Conservation (phyloP, 2,113 vertebrate genomes). For the Seriola rivoliana region DNA sequence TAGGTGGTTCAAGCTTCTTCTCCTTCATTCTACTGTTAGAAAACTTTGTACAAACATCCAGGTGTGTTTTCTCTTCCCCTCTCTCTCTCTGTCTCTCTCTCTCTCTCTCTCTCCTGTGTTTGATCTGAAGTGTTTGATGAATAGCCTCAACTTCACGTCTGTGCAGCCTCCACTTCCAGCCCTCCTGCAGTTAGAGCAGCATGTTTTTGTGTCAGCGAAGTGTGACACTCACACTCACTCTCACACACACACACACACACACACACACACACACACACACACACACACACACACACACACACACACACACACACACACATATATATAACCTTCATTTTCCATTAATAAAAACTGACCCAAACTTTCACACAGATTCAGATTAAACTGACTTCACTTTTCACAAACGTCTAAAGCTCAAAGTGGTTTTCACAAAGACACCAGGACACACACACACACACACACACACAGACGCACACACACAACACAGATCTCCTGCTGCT, state of each 20-base stretch:
- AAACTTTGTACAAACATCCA: constrained; percentile 32
- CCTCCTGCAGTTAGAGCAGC: constrained; percentile 46
- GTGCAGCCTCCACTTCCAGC: constrained; percentile 56
- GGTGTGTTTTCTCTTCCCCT: constrained; percentile 44
- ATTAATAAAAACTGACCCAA: too few species aligned
- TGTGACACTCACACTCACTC: constrained; percentile 31
- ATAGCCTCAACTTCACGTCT: constrained; percentile 53
- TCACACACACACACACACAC: not conserved
- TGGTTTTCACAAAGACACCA: not conserved
- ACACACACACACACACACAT: too few species aligned
- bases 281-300: not conserved
- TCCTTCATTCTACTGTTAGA: not conserved
- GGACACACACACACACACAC: not conserved
- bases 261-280: not conserved
- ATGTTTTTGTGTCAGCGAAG: constrained; percentile 59
- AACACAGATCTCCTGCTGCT: constrained; percentile 12
- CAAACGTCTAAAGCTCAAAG: not conserved
- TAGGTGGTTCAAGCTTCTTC: not conserved
- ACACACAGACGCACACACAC: not conserved
- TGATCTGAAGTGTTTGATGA: constrained; percentile 71
- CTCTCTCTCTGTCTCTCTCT: not conserved
- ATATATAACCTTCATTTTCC: too few species aligned
- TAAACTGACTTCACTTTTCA: not conserved
- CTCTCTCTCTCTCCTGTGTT: constrained; percentile 5
- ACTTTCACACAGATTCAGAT: too few species aligned